Conservation (phyloP, 2,888 invertebrate genomes). For the Rotaria magnacalcarata region DNA sequence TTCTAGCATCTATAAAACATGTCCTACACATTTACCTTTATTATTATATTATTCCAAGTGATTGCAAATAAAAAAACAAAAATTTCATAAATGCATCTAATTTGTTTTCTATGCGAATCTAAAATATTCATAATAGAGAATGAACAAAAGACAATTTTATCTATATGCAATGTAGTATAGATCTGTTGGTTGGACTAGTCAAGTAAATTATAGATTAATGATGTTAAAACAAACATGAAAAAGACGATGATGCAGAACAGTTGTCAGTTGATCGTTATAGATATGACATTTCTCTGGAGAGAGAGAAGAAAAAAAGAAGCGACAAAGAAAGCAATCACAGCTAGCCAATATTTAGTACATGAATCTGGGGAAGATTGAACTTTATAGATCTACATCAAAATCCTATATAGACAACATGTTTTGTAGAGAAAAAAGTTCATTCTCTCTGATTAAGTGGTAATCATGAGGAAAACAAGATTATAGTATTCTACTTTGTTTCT, state of each 20-base stretch:
- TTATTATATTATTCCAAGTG: not conserved
- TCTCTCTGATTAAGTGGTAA: not conserved
- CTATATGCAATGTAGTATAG: not conserved
- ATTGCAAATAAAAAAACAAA: not conserved
- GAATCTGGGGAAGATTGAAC: not conserved
- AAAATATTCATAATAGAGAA: not conserved
- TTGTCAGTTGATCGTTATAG: not conserved
- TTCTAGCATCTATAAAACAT: not conserved
- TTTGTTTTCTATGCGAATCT: too few species aligned
- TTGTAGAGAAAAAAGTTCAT: not conserved
- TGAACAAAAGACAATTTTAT: not conserved
- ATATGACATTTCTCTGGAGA: not conserved
- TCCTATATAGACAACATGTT: not conserved
- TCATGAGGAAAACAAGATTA: too few species aligned
- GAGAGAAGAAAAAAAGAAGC: not conserved
- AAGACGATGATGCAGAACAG: not conserved
- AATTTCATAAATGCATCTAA: too few species aligned
- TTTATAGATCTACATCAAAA: not conserved
- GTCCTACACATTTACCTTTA: not conserved
- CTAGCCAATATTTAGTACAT: not conserved
- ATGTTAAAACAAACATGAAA: not conserved
- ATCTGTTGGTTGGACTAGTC: not conserved
- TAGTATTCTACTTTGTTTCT: too few species aligned
- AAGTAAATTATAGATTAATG: not conserved
- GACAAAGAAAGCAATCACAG: not conserved